phyloP scores from a whole-genome alignment of 2,888 invertebrate genomes.

The Agriotes lineatus region DNA sequence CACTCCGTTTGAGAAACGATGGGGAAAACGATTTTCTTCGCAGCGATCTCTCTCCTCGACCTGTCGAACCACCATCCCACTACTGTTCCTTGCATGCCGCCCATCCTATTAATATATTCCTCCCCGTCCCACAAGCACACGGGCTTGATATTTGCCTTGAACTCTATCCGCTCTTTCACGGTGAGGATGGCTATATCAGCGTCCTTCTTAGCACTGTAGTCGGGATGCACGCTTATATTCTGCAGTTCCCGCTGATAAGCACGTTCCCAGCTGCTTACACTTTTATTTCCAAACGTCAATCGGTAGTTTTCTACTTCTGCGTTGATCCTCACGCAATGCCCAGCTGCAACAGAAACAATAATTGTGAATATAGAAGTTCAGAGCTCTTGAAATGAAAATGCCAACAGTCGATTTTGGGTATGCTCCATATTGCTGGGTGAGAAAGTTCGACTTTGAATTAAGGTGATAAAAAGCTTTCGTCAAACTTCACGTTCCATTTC shows the following conservation, averaged over 20 bases:
- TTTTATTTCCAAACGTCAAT: conserved; percentile 56
- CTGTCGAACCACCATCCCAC: conserved; percentile 73
- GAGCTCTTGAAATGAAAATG: too few species aligned
- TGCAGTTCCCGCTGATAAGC: conserved; percentile 62
- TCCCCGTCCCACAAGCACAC: conserved; percentile 73
- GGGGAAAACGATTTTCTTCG: conserved; percentile 68
- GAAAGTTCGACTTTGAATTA: too few species aligned
- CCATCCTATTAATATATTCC: conserved; percentile 58
- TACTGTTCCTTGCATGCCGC: conserved; percentile 67
- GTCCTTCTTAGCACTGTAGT: conserved; percentile 70
- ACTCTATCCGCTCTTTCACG: conserved; percentile 67
- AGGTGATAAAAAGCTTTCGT: too few species aligned
- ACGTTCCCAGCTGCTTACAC: conserved; percentile 55
- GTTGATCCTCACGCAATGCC: too few species aligned
- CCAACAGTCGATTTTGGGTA: too few species aligned
- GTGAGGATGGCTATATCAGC: conserved; percentile 71
- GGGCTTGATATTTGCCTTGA: conserved; percentile 70
- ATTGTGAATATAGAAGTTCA: too few species aligned
- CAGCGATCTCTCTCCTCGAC: conserved; percentile 65
- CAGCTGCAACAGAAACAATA: too few species aligned
- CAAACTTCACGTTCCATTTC: too few species aligned
- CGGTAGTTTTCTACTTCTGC: conserved; percentile 57
- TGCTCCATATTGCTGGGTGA: too few species aligned
- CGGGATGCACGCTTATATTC: conserved; percentile 69
- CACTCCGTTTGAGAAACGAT: conserved; percentile 71